Evolutionary conservation across 2,888 invertebrate species (phyloP).

Genomic region (Empis livida): DNA sequence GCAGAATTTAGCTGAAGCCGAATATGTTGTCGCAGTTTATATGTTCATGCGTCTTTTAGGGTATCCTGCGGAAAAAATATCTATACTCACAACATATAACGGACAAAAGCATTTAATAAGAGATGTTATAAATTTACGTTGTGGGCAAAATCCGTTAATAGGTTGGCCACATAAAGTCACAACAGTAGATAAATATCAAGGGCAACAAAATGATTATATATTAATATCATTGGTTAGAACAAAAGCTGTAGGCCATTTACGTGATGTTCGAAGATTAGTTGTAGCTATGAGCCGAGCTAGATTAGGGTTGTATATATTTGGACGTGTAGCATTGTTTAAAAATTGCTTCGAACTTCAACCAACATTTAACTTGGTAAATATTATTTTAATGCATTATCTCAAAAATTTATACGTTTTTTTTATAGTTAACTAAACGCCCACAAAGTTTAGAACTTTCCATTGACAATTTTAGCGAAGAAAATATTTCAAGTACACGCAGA

Average conservation of each 20-base stretch:
- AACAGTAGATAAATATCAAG: slow-evolving; percentile 98
- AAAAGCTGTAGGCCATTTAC: slow-evolving; percentile 91
- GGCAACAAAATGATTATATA: slow-evolving; percentile 98
- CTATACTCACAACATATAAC: slow-evolving; percentile 97
- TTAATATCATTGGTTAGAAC: slow-evolving; percentile 92
- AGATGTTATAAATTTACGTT: slow-evolving; percentile 88
- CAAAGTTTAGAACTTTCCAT: slow-evolving; percentile 66
- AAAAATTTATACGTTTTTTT: slow-evolving; percentile 10
- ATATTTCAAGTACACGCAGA: slow-evolving; percentile 26
- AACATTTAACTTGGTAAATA: slow-evolving; percentile 72
- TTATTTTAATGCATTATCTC: neutral
- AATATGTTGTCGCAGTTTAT: slow-evolving; percentile 92
- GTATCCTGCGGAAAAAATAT: slow-evolving; percentile 92
- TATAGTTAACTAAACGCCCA: slow-evolving; percentile 68
- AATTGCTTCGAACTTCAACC: slow-evolving; percentile 96
- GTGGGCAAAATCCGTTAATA: slow-evolving; percentile 88
- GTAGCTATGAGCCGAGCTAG: slow-evolving; percentile 97
- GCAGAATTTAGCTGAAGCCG: slow-evolving; percentile 58
- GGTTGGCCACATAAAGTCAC: slow-evolving; percentile 85
- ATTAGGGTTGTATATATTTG: slow-evolving; percentile 93
- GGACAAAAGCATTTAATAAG: slow-evolving; percentile 96
- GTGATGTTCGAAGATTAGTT: slow-evolving; percentile 90
- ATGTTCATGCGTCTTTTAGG: slow-evolving; percentile 98
- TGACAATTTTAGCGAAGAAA: slow-evolving; percentile 45
- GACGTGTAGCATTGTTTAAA: slow-evolving; percentile 79